Evolutionary conservation across 2,888 invertebrate species (phyloP).

Genomic region (Nomada lathburiana): DNA sequence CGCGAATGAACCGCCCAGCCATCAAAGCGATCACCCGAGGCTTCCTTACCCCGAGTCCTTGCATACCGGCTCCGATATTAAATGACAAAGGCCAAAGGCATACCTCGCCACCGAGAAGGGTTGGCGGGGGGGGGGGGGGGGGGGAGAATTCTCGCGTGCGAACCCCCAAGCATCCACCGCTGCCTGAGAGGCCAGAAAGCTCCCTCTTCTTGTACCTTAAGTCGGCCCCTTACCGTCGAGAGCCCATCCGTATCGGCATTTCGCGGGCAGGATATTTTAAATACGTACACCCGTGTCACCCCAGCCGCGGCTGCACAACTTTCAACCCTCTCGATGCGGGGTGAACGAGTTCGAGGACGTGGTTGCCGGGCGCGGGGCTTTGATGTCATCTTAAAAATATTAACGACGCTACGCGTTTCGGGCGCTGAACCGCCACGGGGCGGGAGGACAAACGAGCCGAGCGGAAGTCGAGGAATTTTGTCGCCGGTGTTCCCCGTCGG

Average conservation of each 20-base stretch:
- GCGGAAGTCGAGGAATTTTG: constrained; percentile 14
- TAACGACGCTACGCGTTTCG: constrained; percentile 68
- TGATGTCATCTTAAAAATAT: constrained; percentile 81
- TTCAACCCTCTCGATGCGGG: constrained; percentile 73
- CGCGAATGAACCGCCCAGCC: constrained; percentile 79
- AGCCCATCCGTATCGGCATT: constrained; percentile 81
- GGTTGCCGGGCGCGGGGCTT: constrained; percentile 70
- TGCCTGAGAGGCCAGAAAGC: constrained; percentile 60
- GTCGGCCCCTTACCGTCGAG: constrained; percentile 72
- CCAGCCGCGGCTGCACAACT: constrained; percentile 44
- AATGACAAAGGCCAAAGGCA: constrained; percentile 85
- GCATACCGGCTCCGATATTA: constrained; percentile 84
- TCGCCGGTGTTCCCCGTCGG: not conserved
- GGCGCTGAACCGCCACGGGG: not conserved
- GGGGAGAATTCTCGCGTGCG: constrained; percentile 81
- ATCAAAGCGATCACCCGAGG: constrained; percentile 84
- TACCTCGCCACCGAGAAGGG: constrained; percentile 79
- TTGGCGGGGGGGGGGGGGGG: constrained; percentile 61
- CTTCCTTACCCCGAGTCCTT: constrained; percentile 80
- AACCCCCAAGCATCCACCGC: constrained; percentile 78
- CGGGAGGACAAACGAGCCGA: constrained; percentile 2
- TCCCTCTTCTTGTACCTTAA: constrained; percentile 65
- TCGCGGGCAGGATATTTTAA: constrained; percentile 83
- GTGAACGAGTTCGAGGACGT: constrained; percentile 81
- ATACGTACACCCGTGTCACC: constrained; percentile 71